A percentile compares a stretch with the other conserved stretches of the same genome.
These are phyloP conservation scores for Batillaria attramentaria DNA, from an alignment of 1,140 invertebrate genomes.

Conservation along the genomic window DNA sequence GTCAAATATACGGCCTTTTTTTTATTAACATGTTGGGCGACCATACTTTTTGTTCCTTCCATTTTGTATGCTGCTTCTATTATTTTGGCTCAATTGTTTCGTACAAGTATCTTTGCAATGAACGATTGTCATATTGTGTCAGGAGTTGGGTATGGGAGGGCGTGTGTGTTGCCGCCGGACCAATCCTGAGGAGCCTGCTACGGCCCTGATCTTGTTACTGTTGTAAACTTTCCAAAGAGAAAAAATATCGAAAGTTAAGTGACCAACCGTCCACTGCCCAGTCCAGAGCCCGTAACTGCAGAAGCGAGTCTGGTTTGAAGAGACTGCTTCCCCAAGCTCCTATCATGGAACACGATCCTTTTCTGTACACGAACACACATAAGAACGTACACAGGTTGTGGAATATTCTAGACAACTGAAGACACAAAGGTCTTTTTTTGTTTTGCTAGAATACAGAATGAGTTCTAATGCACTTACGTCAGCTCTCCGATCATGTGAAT, in stretches of 20 bases:
- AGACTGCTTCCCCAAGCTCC: neutral
- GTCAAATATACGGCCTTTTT: too few species aligned
- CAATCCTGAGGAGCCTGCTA: too few species aligned
- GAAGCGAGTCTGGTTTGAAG: neutral
- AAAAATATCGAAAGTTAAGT: neutral
- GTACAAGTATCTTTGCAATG: too few species aligned
- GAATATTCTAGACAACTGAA: neutral
- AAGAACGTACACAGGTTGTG: neutral
- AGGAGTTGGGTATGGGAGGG: too few species aligned
- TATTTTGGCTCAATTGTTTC: too few species aligned
- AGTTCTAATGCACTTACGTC: neutral
- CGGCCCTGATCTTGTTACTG: too few species aligned
- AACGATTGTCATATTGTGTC: too few species aligned
- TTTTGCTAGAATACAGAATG: neutral
- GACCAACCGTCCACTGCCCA: neutral
- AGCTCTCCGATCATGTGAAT: neutral
- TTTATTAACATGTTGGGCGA: too few species aligned
- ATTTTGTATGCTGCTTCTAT: too few species aligned
- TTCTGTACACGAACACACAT: neutral
- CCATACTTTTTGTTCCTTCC: too few species aligned
- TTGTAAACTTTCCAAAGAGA: neutral
- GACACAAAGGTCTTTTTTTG: neutral
- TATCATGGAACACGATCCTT: conserved; percentile 9
- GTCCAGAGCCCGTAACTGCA: neutral
- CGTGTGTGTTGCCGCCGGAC: too few species aligned